These are phyloP conservation scores for Lophius americanus DNA, from an alignment of 2,797 vertebrate genomes.

Conservation along the genomic window DNA sequence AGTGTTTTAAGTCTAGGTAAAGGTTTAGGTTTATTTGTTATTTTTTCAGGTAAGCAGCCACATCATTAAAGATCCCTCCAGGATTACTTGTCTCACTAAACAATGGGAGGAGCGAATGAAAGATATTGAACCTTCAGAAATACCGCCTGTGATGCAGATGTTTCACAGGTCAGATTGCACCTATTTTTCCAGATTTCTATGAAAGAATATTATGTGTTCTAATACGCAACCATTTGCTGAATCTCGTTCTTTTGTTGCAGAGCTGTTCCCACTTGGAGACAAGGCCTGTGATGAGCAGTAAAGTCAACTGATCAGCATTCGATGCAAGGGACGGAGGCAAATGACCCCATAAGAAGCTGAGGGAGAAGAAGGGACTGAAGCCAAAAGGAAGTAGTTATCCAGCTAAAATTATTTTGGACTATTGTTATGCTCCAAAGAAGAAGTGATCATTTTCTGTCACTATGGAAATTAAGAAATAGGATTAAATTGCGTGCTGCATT, in stretches of 20 bases:
- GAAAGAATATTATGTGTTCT: neutral
- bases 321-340: neutral
- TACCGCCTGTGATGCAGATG: constrained; percentile 68
- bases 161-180: constrained; percentile 79
- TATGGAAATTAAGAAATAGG: no score
- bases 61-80: constrained; percentile 78
- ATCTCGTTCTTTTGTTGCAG: constrained; percentile 68
- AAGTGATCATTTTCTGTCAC: no score
- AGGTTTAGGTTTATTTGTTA: constrained; percentile 9
- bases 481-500: no score
- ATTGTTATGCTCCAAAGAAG: no score
- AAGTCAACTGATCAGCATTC: neutral
- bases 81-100: constrained; percentile 80
- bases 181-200: neutral
- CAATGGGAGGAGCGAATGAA: constrained; percentile 84
- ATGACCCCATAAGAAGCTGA: no score
- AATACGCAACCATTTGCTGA: neutral
- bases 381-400: no score
- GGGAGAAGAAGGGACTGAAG: no score
- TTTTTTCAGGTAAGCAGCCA: constrained; percentile 80
- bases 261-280: constrained; percentile 87
- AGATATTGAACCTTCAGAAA: constrained; percentile 71
- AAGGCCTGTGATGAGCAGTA: constrained; percentile 74
- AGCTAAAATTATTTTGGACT: no score
- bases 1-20: neutral